A percentile compares a stretch with the other conserved stretches of the same genome.
phyloP scores from a whole-genome alignment of 2,888 invertebrate species.

The Drosophila testacea region DNA sequence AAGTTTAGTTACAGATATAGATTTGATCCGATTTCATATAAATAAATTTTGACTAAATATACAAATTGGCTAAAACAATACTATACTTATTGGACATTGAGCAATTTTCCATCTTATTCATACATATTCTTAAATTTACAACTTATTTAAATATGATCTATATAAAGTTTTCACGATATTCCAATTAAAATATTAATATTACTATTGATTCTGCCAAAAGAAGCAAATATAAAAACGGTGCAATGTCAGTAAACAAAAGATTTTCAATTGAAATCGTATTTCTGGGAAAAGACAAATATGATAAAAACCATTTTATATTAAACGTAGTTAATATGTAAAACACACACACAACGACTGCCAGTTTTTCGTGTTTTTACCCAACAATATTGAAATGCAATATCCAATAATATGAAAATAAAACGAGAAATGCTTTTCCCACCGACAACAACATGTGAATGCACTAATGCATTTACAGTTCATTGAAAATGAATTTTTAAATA shows the following conservation, averaged over 20 bases:
- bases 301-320: conserved; percentile 2
- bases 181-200: background rate
- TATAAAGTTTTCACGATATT: background rate
- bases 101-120: background rate
- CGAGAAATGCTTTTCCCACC: background rate
- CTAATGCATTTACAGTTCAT: conserved; percentile 40
- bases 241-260: background rate
- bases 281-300: background rate
- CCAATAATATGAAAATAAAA: conserved; percentile 4
- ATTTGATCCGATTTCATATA: no score
- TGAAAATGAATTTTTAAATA: conserved; percentile 52
- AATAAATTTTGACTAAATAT: no score
- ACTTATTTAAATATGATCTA: background rate
- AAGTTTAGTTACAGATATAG: no score
- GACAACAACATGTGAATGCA: conserved; percentile 19
- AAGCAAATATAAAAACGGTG: background rate
- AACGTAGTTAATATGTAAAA: background rate
- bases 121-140: background rate
- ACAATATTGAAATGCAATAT: background rate
- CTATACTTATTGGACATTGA: no score
- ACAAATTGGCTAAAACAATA: no score
- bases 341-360: background rate
- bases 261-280: conserved; percentile 12
- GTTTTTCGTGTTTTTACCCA: background rate
- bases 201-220: background rate